Conservation (phyloP, 2,113 vertebrate species). For the Colinus virginianus region DNA sequence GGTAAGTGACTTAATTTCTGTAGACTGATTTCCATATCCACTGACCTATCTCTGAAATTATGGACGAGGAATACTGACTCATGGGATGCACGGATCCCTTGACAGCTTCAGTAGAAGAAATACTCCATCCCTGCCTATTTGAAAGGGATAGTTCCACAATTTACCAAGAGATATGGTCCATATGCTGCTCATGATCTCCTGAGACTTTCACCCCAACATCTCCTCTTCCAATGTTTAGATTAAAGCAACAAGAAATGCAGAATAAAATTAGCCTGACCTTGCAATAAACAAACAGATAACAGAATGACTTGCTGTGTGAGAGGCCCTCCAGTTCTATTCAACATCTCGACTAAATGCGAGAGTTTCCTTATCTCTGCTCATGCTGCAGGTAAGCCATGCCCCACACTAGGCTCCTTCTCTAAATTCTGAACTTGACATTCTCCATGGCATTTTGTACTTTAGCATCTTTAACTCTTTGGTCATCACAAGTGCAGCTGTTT, state of each 20-base stretch:
- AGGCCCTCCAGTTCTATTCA: constrained; percentile 52
- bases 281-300: constrained; percentile 39
- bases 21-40: neutral
- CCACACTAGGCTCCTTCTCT: constrained; percentile 53
- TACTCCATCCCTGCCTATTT: neutral
- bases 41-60: neutral
- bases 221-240: constrained; percentile 20
- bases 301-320: constrained; percentile 65
- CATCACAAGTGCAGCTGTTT: neutral
- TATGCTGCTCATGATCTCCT: constrained; percentile 2
- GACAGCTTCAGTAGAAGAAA: constrained; percentile 4
- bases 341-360: constrained; percentile 1
- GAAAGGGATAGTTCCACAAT: neutral
- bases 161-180: constrained; percentile 9
- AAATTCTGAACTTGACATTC: constrained; percentile 50
- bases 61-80: neutral
- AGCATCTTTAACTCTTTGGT: neutral
- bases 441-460: constrained; percentile 11
- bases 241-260: constrained; percentile 32
- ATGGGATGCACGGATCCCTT: neutral
- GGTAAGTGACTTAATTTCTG: neutral
- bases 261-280: constrained; percentile 65
- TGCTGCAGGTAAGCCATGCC: constrained; percentile 53
- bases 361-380: constrained; percentile 66
- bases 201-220: constrained; percentile 21